Evolutionary conservation across 2,888 invertebrate genomes (phyloP), one percentile per base, ranked within the genome.

Genomic region (Limnephilus auricula): DNA sequence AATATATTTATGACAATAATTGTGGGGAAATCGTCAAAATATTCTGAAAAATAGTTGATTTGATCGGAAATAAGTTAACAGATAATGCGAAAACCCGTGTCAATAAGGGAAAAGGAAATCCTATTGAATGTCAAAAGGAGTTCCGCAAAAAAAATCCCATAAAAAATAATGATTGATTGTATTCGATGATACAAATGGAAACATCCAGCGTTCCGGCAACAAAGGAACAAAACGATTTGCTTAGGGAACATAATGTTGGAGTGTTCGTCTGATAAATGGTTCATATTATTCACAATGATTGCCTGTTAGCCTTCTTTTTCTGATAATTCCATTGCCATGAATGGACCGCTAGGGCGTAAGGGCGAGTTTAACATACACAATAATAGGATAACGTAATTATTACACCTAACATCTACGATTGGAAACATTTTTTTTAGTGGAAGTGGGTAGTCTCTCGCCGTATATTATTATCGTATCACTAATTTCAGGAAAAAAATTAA

Each of bases 121-220:
- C 34, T 34, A 34, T 78, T 88, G 65, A 88, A 34, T 88, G 78
- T 78, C 65, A 79, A 78, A 79, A 79, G 25, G 34, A 86, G 18
- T n/a, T 40, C 2, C 34, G 32, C 32, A 78, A 18, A 78, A 34
- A 88, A 32, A 5, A 40, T 45, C 40, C 34, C 37, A 25, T 32
- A 78, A 50, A 50, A 65, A 88, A n/a, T n/a, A 65, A 88, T 32
- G 87, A 88, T 88, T 88, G 87, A 88, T 88, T 37, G 37, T n/a
- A 32, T 65, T 86, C 34, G 30, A 32, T 86, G 30, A 45, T 45
- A 86, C 31, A 86, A 45, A 86, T 31, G 45, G 50, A 86, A 85
- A 65, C 65, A 45, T 50, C 31, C 50, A n/a, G 30, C n/a, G 83
- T 30, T 25, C n/a, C 15, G 32, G 31, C 18, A 80, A 80, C 32